These are phyloP conservation scores for Corapipo altera DNA, from an alignment of 2,113 vertebrate species.

Conservation along the genomic window DNA sequence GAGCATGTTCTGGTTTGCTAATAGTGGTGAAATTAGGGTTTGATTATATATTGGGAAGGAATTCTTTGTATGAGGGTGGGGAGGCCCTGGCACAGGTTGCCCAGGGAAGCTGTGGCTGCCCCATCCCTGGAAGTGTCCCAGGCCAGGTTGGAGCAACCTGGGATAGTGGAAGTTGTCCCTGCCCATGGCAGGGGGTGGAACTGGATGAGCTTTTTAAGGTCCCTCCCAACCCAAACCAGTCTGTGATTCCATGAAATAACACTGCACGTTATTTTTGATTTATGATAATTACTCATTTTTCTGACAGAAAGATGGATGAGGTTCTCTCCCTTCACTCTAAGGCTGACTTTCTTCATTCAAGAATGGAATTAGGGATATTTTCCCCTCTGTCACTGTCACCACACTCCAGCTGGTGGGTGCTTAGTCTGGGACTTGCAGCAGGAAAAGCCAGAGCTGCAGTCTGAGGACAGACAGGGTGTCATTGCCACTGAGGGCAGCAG, in stretches of 20 bases:
- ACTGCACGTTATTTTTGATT: neutral
- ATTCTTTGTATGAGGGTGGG: rapidly evolving
- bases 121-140: neutral
- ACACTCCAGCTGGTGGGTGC: neutral
- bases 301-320: neutral
- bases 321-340: neutral
- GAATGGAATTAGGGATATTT: neutral
- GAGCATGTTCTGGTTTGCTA: neutral
- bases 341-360: neutral
- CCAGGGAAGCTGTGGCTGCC: neutral
- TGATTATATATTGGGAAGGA: neutral
- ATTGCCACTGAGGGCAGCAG: neutral
- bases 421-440: neutral
- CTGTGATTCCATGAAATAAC: too few species aligned
- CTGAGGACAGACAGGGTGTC: neutral
- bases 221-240: neutral
- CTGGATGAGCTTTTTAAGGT: neutral
- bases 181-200: neutral
- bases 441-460: neutral
- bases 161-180: neutral
- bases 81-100: neutral
- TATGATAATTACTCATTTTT: neutral
- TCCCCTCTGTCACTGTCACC: neutral
- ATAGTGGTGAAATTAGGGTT: neutral
- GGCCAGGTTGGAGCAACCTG: neutral